Evolutionary conservation across 1,140 invertebrate genomes (phyloP), one percentile per base, ranked within the genome.

Genomic region (Drosophila aff.): DNA sequence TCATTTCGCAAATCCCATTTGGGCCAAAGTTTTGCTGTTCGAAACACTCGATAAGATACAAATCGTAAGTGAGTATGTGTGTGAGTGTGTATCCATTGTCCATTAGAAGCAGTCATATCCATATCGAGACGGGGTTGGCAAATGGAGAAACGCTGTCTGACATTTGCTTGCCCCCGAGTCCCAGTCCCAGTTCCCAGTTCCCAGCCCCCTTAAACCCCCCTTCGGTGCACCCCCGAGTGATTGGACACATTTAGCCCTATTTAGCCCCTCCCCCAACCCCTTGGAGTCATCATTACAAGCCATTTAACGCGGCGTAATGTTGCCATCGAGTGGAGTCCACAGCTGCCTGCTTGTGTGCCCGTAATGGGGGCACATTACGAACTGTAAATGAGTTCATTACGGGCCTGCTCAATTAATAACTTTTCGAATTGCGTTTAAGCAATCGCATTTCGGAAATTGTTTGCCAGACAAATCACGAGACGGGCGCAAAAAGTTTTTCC

Each of bases 91-190:
- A 84, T 90, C 85, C 81, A 74, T 87, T 87, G 74, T 90, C 85
- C 81, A 79, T 87, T 87, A 77, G 65, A 76, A 36, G 49, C 58
- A 60, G 58, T 61, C 62, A 76, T 76, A 79, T 62, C 63, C 66
- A 81, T 75, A 83, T 77, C 84, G 73, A 83, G 81, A 78, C 81
- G 77, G 64, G 77, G 81, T 89, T 43, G 63, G 73, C 85, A 90
- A 90, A 90, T 90, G 81, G 85, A 90, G 74, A 90, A 90, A 90
- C 81, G 85, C 62, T 90, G 85, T 90, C 85, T 82, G 85, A 90
- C 85, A 90, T 90, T 90, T 90, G 73, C 79, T 71, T 72, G 62
- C 21, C 69, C 44, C 52, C 36, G 10, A 41, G 31, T 23, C 16
- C 9, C 63, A 28, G 16, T 9, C 41, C 41, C 43, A 7, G 28